A percentile compares a stretch with the other conserved stretches of the same genome.
phyloP scores from a whole-genome alignment of 2,113 vertebrate species.

The Xenopus borealis region DNA sequence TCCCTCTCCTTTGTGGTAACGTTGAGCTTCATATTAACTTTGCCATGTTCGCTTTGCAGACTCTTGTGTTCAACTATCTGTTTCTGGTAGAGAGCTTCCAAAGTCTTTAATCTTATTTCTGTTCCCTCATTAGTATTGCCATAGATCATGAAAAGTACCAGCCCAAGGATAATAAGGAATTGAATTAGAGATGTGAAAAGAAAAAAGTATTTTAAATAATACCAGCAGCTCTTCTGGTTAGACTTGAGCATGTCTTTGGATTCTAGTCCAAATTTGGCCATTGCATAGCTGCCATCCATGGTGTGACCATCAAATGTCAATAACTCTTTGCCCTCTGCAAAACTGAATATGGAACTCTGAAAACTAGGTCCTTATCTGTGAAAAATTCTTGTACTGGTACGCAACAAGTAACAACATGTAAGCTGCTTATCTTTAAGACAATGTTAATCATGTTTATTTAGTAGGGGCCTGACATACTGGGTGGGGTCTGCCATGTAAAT shows the following conservation, averaged over 20 bases:
- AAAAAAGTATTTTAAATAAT: conserved; percentile 84
- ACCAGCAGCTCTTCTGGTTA: conserved; percentile 58
- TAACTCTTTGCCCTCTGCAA: too few species aligned
- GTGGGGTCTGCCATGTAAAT: conserved; percentile 6
- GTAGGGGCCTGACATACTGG: conserved; percentile 6
- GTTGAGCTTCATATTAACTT: conserved; percentile 59
- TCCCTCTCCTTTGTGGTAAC: conserved; percentile 50
- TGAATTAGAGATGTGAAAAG: conserved; percentile 89
- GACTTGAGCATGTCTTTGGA: conserved; percentile 55
- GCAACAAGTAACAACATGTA: too few species aligned
- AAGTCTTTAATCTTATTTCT: conserved; percentile 67
- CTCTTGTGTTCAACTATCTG: conserved; percentile 48
- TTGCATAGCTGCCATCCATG: conserved; percentile 77
- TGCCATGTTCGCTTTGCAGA: conserved; percentile 54
- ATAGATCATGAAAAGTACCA: conserved; percentile 92
- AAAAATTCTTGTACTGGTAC: too few species aligned
- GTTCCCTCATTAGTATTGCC: conserved; percentile 77
- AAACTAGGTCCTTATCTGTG: neutral
- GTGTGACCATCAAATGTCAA: neutral
- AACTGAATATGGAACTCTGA: neutral
- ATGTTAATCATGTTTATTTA: conserved; percentile 12
- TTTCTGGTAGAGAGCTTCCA: conserved; percentile 55
- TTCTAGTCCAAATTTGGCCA: conserved; percentile 70
- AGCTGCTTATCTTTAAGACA: too few species aligned
- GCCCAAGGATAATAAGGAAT: conserved; percentile 86